Percentiles rank a stretch among this genome's conserved stretches.
Conservation (phyloP, 1,140 invertebrate species). For the Hydropsyche tenuis region DNA sequence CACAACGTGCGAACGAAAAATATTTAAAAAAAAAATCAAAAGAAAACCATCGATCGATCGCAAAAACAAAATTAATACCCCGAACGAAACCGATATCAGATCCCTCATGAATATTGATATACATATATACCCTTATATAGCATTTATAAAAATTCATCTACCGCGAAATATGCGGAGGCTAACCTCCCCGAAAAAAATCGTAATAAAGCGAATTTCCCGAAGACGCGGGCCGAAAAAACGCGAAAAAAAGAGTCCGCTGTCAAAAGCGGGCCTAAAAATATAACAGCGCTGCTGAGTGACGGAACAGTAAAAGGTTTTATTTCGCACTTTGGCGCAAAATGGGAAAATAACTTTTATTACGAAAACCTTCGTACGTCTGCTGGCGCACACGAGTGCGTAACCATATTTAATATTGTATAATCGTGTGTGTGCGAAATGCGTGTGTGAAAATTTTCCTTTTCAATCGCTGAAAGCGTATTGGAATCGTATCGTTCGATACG, state of each 20-base stretch:
- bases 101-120: background rate
- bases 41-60: no score
- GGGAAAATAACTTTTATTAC: slow-evolving; percentile 22
- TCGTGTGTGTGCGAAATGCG: no score
- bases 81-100: background rate
- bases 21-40: no score
- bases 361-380: background rate
- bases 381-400: background rate
- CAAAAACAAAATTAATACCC: no score
- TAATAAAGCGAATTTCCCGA: background rate
- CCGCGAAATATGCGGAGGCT: background rate
- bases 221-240: background rate
- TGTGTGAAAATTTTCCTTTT: no score
- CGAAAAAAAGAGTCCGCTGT: background rate
- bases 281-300: background rate
- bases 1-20: no score
- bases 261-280: background rate
- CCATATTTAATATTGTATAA: no score
- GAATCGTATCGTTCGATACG: no score
- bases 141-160: slow-evolving; percentile 1
- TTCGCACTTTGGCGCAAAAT: slow-evolving; percentile 1
- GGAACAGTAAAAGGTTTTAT: slow-evolving; percentile 21
- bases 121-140: background rate
- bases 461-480: no score
- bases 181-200: background rate